Evolutionary conservation across 2,113 vertebrate species (phyloP).

Genomic region (Turnix velox): DNA sequence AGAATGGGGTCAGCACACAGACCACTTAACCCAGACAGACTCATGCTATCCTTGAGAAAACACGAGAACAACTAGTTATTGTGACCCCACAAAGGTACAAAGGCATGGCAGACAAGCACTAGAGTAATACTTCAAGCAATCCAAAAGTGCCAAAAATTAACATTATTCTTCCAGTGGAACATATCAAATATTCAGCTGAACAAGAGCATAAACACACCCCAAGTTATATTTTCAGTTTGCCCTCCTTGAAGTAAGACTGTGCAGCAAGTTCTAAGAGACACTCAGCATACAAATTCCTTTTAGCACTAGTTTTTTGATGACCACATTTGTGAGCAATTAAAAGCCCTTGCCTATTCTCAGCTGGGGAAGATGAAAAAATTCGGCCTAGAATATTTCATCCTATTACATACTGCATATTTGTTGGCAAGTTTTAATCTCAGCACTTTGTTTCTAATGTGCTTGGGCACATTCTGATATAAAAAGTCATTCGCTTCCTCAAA

Average conservation of each 20-base stretch:
- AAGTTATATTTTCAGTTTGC: neutral
- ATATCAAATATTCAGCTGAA: neutral
- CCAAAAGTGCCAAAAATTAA: neutral
- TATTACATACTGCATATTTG: accelerated
- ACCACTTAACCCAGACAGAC: neutral
- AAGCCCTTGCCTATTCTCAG: neutral
- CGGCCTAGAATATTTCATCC: neutral
- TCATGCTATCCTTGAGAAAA: neutral
- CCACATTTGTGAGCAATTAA: neutral
- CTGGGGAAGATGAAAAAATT: neutral
- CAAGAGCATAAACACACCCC: neutral
- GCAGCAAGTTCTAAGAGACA: neutral
- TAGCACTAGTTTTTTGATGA: neutral
- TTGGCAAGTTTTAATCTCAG: neutral
- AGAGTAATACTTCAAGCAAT: neutral
- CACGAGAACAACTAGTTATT: accelerated
- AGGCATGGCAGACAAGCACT: neutral
- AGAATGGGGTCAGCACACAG: neutral
- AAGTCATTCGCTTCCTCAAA: neutral
- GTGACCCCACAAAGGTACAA: neutral
- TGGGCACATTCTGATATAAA: neutral
- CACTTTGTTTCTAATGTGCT: neutral
- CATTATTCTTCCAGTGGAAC: neutral
- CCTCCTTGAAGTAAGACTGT: neutral
- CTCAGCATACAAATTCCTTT: neutral